Evolutionary conservation across 2,113 vertebrate genomes (phyloP).

Genomic region (Albula glossodonta): DNA sequence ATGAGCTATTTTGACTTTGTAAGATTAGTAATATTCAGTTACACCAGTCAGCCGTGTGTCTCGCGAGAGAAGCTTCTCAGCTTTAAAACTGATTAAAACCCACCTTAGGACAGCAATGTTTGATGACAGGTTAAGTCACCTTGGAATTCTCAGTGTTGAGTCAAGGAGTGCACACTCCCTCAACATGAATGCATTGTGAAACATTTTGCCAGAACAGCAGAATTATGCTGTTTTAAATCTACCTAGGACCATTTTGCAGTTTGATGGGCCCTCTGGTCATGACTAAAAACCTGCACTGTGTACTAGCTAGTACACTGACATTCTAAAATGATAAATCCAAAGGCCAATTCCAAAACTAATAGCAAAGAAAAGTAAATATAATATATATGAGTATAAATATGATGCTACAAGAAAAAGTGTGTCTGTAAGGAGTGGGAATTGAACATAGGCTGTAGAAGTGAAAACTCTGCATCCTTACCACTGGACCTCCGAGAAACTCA

Average conservation of each 20-base stretch:
- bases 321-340: not conserved
- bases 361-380: not conserved
- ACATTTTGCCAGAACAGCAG: conserved; percentile 30
- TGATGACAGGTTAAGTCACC: conserved; percentile 12
- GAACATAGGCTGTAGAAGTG: too few relatives aligned
- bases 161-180: conserved; percentile 27
- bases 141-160: conserved; percentile 29
- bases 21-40: conserved; percentile 22
- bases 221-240: conserved; percentile 20
- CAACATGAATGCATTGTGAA: conserved; percentile 23
- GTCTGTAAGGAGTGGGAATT: not conserved
- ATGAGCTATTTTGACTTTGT: conserved; percentile 28
- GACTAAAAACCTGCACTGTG: not conserved
- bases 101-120: not conserved
- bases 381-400: not conserved
- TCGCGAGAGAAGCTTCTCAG: conserved; percentile 28
- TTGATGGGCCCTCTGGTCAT: too few relatives aligned
- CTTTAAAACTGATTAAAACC: conserved; percentile 20
- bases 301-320: not conserved
- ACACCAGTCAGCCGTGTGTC: conserved; percentile 20
- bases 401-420: not conserved
- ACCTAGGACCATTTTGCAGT: not conserved
- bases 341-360: conserved; percentile 7
- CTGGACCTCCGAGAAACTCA: too few relatives aligned
- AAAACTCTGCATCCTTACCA: too few relatives aligned